Conservation (phyloP, 2,113 vertebrate genomes). For the Sciurus niger region DNA sequence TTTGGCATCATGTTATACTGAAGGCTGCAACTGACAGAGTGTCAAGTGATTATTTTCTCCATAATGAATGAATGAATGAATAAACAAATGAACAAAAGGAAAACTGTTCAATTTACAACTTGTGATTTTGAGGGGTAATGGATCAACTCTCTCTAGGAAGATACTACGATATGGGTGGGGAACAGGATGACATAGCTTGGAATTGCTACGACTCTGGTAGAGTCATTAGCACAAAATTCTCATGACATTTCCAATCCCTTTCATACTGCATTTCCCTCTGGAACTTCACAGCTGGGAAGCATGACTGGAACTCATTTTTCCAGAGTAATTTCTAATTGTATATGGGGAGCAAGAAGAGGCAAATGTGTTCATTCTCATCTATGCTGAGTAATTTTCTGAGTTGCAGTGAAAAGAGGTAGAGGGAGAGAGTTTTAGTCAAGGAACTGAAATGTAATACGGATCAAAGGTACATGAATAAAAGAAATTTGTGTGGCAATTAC, state of each 20-base stretch:
- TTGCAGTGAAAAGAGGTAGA: not conserved
- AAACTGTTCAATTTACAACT: not conserved
- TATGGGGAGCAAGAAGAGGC: not conserved
- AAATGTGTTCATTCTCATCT: not conserved
- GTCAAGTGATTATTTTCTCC: not conserved
- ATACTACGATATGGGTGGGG: not conserved
- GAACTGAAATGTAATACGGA: not conserved
- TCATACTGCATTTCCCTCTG: not conserved
- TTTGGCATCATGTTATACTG: not conserved
- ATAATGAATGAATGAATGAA: not conserved
- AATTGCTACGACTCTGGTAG: not conserved
- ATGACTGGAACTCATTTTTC: not conserved
- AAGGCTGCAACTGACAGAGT: not conserved
- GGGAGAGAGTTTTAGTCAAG: not conserved
- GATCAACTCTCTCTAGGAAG: not conserved
- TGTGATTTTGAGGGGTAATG: not conserved
- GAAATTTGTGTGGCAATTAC: conserved; percentile 39
- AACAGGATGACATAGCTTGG: not conserved
- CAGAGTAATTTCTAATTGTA: not conserved
- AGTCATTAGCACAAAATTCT: not conserved
- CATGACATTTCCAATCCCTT: not conserved
- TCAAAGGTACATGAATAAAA: conserved; percentile 15
- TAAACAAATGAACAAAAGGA: not conserved
- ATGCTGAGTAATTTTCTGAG: not conserved
- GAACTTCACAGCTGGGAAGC: not conserved